Conservation (phyloP, 2,888 invertebrate species). For the Scaptomyza parva region DNA sequence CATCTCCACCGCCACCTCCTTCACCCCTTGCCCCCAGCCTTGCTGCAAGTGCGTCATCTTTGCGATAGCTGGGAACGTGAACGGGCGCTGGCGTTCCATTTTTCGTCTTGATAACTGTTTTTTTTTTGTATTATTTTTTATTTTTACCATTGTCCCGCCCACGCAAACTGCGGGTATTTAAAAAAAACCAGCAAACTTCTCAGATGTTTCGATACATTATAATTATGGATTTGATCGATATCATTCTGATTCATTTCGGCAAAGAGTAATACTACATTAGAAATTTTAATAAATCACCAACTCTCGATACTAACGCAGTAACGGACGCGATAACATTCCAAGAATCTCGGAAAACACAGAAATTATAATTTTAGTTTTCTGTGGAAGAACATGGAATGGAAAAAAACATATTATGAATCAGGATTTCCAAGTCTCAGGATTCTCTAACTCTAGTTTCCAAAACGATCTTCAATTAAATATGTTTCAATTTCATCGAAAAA, state of each 20-base stretch:
- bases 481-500: too few relatives aligned
- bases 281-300: neutral
- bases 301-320: neutral
- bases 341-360: too few relatives aligned
- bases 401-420: too few relatives aligned
- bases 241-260: conserved; percentile 35
- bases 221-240: conserved; percentile 45
- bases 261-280: neutral
- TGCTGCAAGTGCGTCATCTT: conserved; percentile 37
- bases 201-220: conserved; percentile 43
- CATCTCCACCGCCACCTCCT: conserved; percentile 6
- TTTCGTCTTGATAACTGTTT: conserved; percentile 48
- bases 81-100: conserved; percentile 42
- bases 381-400: too few relatives aligned
- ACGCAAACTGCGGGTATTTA: conserved; percentile 20
- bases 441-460: too few relatives aligned
- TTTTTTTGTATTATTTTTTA: conserved; percentile 10
- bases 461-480: too few relatives aligned
- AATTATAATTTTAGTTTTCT: too few relatives aligned
- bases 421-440: too few relatives aligned
- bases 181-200: conserved; percentile 27
- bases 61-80: conserved; percentile 18
- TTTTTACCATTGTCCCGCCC: conserved; percentile 41
- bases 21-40: neutral
- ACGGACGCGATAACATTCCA: too few relatives aligned